Evolutionary conservation across 2,113 vertebrate genomes (phyloP), one percentile per base, ranked within the genome.

Genomic region (Chloroceryle aenea): DNA sequence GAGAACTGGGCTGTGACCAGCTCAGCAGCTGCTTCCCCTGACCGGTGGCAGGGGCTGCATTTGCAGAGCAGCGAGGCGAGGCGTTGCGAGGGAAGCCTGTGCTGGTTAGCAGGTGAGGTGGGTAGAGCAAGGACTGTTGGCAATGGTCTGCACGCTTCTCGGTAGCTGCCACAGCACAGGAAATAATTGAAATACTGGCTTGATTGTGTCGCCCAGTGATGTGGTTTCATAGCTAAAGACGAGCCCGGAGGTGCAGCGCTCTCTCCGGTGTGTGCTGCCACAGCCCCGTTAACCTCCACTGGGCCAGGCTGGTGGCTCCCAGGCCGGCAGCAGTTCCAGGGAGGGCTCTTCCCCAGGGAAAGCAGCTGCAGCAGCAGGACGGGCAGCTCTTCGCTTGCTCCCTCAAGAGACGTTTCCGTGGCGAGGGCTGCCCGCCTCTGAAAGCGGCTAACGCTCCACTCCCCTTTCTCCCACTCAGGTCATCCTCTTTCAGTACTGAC

Each of bases 401-500:
- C 56, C 78, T 3, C 21, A 18, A 5, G 1, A 2, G 19, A 1
- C 74, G 1, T 1, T 3, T 11, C 69, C 38, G 0, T 1, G 0
- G 4, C 3, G 13, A 45, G 72, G n/a, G 58, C 85, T 14, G 9
- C 29, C n/a, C 47, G 74, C 20, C 63, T 36, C 38, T 29, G 58
- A 7, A 13, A 62, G 75, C 13, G 2, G 29, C 94, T 98, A 69
- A 98, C 10, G 3, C 58, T 50, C 45, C 3, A 7, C 82, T 86
- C 38, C n/a, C 17, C 0, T 76, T 96, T 78, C 82, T 95, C n/a
- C 93, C 86, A 38, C 48, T 96, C 27, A 99, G 99, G 99, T 99
- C 99, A 99, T 98, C 99, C 99, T 96, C 98, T 99, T 98, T 98
- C 99, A 95, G 97, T 99, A 98, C 97, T 99, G 98, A 99, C 97